A percentile compares a stretch with the other conserved stretches of the same genome.
phyloP scores from a whole-genome alignment of 1,140 invertebrate genomes.

The Drosophila miranda region DNA sequence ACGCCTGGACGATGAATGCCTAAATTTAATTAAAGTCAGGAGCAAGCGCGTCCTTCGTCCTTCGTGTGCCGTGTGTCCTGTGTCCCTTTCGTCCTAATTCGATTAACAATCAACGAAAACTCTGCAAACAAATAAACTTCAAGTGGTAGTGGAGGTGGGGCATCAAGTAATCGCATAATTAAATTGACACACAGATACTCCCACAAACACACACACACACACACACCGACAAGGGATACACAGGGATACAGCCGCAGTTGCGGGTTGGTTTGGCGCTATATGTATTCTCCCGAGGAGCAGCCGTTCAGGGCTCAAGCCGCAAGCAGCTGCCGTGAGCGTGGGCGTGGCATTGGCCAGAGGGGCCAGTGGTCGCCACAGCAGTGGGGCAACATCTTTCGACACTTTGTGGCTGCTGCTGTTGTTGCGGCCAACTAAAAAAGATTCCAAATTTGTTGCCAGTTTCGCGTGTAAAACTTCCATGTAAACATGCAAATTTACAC shows the following conservation, averaged over 20 bases:
- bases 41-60: slow-evolving; percentile 2
- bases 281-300: slow-evolving; percentile 10
- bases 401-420: slow-evolving; percentile 24
- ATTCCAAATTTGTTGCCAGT: slow-evolving; percentile 40
- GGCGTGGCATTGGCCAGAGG: slow-evolving; percentile 15
- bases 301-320: slow-evolving; percentile 20
- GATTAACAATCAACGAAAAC: slow-evolving; percentile 69
- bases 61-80: slow-evolving; percentile 13
- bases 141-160: slow-evolving; percentile 3
- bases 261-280: slow-evolving; percentile 2
- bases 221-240: too few species aligned
- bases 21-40: slow-evolving; percentile 65
- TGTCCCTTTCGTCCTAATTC: slow-evolving; percentile 42
- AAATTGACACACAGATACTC: slow-evolving; percentile 54
- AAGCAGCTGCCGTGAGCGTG: slow-evolving; percentile 34
- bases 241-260: neutral
- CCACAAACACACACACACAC: slow-evolving; percentile 25
- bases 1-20: slow-evolving; percentile 19
- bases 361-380: too few species aligned
- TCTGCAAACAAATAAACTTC: slow-evolving; percentile 53
- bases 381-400: too few species aligned
- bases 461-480: slow-evolving; percentile 60
- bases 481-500: slow-evolving; percentile 69
- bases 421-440: slow-evolving; percentile 36
- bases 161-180: slow-evolving; percentile 71